phyloP scores from a whole-genome alignment of 2,888 invertebrate species.

The Chydorus sphaericus region DNA sequence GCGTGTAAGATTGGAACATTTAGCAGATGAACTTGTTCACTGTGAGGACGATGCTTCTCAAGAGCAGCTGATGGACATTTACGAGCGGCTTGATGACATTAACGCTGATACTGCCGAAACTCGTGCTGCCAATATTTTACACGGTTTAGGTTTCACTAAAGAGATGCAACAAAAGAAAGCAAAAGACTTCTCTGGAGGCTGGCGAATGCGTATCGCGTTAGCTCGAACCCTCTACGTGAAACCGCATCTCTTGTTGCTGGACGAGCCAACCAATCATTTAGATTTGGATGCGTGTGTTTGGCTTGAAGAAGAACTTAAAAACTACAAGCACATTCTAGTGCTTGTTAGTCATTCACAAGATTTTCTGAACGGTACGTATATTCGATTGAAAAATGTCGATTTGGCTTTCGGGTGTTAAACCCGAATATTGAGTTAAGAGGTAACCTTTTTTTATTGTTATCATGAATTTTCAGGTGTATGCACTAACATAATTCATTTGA shows the following conservation, averaged over 20 bases:
- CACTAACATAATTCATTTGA: slow-evolving; percentile 85
- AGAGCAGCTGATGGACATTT: slow-evolving; percentile 93
- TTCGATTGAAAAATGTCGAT: no score
- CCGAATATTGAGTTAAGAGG: no score
- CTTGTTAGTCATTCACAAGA: slow-evolving; percentile 98
- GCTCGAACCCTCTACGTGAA: slow-evolving; percentile 27
- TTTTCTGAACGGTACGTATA: slow-evolving; percentile 97
- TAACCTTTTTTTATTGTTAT: no score
- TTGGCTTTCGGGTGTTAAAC: no score
- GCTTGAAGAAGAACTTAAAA: slow-evolving; percentile 94
- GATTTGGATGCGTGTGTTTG: slow-evolving; percentile 95
- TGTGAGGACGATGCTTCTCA: slow-evolving; percentile 80
- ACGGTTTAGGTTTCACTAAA: slow-evolving; percentile 85
- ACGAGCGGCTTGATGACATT: slow-evolving; percentile 92
- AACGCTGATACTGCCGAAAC: slow-evolving; percentile 90
- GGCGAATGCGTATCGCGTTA: slow-evolving; percentile 45
- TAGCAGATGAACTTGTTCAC: slow-evolving; percentile 76
- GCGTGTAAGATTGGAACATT: slow-evolving; percentile 70
- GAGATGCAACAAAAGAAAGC: slow-evolving; percentile 45
- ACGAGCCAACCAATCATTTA: slow-evolving; percentile 41
- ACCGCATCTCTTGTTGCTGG: slow-evolving; percentile 39
- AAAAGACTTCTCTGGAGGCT: slow-evolving; percentile 48
- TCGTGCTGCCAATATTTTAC: slow-evolving; percentile 82
- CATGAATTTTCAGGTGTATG: no score
- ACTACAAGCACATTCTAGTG: slow-evolving; percentile 91